Base-by-base conservation (phyloP, 2,888 invertebrate genomes). In the Coelinius sp. region DNA sequence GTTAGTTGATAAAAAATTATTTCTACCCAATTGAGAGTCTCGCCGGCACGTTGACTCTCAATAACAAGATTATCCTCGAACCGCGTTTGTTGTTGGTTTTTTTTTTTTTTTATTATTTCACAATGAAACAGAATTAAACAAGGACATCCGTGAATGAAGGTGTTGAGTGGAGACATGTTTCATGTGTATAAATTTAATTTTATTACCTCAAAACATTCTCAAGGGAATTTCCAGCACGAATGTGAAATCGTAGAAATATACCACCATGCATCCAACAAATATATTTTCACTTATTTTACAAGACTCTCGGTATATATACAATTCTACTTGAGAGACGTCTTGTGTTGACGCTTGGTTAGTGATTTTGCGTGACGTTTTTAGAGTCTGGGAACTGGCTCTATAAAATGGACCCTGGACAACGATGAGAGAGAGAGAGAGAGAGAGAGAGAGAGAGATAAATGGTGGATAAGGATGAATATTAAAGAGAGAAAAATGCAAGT, bases 321-420 rank as follows among this genome's bases (percentile, higher is more conserved):
- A 56, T 62, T 49, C 68, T 5, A 59, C 27, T 59, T 62, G 31
- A 44, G 27, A 59, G 72, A 70, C 70, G 77, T 71, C 73, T 74
- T 73, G 76, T 74, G 76, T 77, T 73, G 75, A 77, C 71, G 75
- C 71, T 53, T 35, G 59, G 70, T 71, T 73, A 74, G 74, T 71
- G 71, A 77, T 76, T 71, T 74, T 65, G 70, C 64, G 73, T 70
- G 77, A 77, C 75, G 74, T 76, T 77, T 77, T 77, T 77, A 77
- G 75, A 77, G 76, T 75, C 74, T 76, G 77, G 71, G 76, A 77
- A 77, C 77, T 74, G 76, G 77, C 75, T 76, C 77, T 76, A 77
- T 77, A 77, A 76, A 77, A 76, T 77, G 74, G 17, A 6, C 71
- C 73, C 46, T 68, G 74, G 74, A 77, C 74, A 52, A 64, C 38